Evolutionary conservation across 2,797 vertebrate species (phyloP), one percentile per base, ranked within the genome.

Genomic region (Bovichtus diacanthus): DNA sequence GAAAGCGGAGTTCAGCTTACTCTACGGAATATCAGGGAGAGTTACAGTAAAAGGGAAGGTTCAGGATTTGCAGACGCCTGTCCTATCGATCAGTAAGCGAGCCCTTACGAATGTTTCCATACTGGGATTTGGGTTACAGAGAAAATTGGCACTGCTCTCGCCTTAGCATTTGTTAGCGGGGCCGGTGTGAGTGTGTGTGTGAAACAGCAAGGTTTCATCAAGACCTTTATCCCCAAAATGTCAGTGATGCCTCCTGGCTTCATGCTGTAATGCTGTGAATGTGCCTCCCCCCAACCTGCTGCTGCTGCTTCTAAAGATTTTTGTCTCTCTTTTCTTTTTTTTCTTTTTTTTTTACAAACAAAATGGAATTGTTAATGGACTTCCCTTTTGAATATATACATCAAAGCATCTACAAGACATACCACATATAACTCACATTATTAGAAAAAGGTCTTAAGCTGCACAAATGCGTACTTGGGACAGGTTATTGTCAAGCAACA

Each of bases 161-260:
- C 44, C 62, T 70, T 36, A 49, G 76, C 50, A 23, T 70, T 81
- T 75, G 55, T 50, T 51, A 44, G 36, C 21, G 4, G 43, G 63
- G 36, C 58, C 1, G 3, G 60, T 60, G 50, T 47, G 70, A 18
- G 64, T 34, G 29, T 16, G 46, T 19, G 19, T 47, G 39, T 41
- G 39, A 80, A 76, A 80, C 60, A 78, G 68, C 67, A 21, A 85
- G 68, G 69, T 84, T 85, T 87, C 81, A 81, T 87, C 67, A 63
- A 81, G 82, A 90, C 86, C 88, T 87, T 89, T 90, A 74, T 80
- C 65, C 46, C 67, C 27, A 71, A 91, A 92, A 91, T 90, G 90
- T 86, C 90, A 90, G 81, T n/a, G 55, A 80, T 76, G 84, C 90
- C 88, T 87, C 66, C 53, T 89, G 87, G 91, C 84, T 83, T 81